Evolutionary conservation across 2,888 invertebrate genomes (phyloP).

Genomic region (Chorisops tibialis): DNA sequence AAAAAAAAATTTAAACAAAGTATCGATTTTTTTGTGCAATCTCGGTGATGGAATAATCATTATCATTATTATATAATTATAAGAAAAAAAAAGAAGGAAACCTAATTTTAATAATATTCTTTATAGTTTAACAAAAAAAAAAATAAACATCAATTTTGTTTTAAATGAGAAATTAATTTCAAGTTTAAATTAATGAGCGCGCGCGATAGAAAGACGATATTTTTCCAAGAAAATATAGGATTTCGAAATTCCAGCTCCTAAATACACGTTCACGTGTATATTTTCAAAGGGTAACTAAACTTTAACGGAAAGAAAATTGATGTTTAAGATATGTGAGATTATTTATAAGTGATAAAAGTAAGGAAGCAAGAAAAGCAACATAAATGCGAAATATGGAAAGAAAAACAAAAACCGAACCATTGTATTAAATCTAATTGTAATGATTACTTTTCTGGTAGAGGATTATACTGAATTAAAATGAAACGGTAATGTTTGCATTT

Average conservation of each 20-base stretch:
- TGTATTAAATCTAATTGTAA: neutral
- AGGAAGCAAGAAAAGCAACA: neutral
- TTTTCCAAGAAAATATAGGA: neutral
- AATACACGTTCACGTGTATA: neutral
- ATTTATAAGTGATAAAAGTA: neutral
- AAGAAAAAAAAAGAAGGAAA: too few relatives aligned
- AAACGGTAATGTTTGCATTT: too few relatives aligned
- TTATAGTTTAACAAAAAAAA: constrained; percentile 16
- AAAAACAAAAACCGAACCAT: too few relatives aligned
- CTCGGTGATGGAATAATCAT: constrained; percentile 61
- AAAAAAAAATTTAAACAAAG: too few relatives aligned
- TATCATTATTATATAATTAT: constrained; percentile 34
- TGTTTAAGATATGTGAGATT: neutral
- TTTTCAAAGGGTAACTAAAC: neutral
- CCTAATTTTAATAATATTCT: constrained; percentile 20
- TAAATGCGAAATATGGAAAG: neutral
- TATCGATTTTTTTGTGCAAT: constrained; percentile 85
- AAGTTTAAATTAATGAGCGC: neutral
- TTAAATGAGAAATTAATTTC: constrained; percentile 6
- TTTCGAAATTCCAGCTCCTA: neutral
- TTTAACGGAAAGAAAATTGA: neutral
- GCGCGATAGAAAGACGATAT: too few relatives aligned
- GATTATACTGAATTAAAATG: too few relatives aligned
- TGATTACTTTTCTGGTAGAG: too few relatives aligned
- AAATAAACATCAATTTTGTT: constrained; percentile 13